Evolutionary conservation across 2,797 vertebrate species (phyloP).

Genomic region (Gastrophryne carolinensis): DNA sequence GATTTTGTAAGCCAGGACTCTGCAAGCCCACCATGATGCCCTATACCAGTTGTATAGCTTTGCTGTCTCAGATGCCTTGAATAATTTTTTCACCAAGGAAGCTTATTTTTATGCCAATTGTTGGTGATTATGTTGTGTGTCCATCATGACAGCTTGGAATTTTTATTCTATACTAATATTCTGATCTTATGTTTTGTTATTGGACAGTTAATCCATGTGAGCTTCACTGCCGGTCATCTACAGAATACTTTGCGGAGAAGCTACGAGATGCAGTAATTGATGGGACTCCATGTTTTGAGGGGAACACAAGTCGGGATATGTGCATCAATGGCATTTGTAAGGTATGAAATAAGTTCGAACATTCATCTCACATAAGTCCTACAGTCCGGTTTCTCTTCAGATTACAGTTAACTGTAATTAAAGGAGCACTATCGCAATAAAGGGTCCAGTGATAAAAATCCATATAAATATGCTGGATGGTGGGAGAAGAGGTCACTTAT

Average conservation of each 20-base stretch:
- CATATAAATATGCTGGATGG: too few species aligned
- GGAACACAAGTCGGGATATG: slow-evolving; percentile 76
- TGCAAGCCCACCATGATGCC: too few species aligned
- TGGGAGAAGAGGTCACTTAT: too few species aligned
- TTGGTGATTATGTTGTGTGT: background rate
- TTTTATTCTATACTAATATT: background rate
- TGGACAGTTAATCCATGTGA: slow-evolving; percentile 85
- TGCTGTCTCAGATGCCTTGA: too few species aligned
- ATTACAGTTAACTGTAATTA: too few species aligned
- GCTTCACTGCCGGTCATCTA: slow-evolving; percentile 85
- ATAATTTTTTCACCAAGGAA: too few species aligned
- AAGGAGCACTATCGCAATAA: too few species aligned
- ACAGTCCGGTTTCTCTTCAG: too few species aligned
- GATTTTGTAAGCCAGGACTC: too few species aligned
- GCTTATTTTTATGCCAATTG: background rate
- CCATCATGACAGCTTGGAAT: background rate
- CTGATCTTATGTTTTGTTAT: slow-evolving; percentile 7
- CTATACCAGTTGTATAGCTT: too few species aligned
- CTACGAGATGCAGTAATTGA: slow-evolving; percentile 84
- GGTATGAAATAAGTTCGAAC: slow-evolving; percentile 77
- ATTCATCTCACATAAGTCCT: too few species aligned
- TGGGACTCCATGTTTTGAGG: slow-evolving; percentile 84
- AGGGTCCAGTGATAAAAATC: too few species aligned
- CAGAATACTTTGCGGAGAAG: slow-evolving; percentile 84
- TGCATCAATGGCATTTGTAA: slow-evolving; percentile 96